These are phyloP conservation scores for Clistopyga incitator DNA, from an alignment of 2,888 invertebrate species.

Conservation along the genomic window DNA sequence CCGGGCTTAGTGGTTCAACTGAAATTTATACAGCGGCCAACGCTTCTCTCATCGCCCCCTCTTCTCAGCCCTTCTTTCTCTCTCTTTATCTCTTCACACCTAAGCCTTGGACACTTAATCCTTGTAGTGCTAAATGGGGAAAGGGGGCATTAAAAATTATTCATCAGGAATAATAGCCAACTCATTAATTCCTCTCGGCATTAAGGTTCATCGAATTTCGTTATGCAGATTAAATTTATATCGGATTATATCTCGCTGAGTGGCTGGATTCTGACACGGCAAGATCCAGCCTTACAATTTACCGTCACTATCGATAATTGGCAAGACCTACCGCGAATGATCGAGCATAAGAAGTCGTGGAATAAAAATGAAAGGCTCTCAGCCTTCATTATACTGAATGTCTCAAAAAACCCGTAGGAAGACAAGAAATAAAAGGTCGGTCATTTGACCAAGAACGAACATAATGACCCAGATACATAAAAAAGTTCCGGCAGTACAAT, in stretches of 20 bases:
- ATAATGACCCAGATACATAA: no score
- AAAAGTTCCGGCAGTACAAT: no score
- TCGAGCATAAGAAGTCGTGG: not conserved
- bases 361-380: not conserved
- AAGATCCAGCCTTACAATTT: not conserved
- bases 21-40: constrained; percentile 70
- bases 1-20: constrained; percentile 63
- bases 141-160: constrained; percentile 33
- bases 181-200: constrained; percentile 20
- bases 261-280: not conserved
- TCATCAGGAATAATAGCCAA: constrained; percentile 36
- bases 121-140: not conserved
- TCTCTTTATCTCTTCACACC: not conserved
- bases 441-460: no score
- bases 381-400: no score
- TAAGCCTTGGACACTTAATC: not conserved
- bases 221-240: constrained; percentile 51
- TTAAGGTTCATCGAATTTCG: constrained; percentile 9
- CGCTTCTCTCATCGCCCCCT: constrained; percentile 1
- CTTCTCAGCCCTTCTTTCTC: constrained; percentile 7
- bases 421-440: no score
- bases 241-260: constrained; percentile 7
- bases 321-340: not conserved
- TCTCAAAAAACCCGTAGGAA: no score
- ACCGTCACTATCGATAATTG: not conserved